Base-by-base conservation (phyloP, 92 coral and sea anemone species). In the Chrysogorgia sp. region DNA sequence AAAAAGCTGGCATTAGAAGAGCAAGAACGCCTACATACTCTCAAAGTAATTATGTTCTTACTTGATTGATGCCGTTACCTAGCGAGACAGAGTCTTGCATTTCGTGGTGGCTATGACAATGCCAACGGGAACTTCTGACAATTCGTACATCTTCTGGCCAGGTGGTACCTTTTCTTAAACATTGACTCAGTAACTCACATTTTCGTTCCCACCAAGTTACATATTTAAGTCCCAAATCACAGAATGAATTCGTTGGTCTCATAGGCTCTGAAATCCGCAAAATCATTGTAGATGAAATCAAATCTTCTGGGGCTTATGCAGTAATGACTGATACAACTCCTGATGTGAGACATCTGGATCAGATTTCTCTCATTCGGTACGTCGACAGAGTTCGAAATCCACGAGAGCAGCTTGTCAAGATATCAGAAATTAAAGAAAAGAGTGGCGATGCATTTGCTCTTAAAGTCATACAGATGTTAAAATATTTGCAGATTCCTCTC, bases 271-370 rank as follows among this genome's bases (percentile, higher is more conserved):
- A 57, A 23, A 29, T 22, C 17, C 13, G 31, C 34, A 7, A 57
- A 23, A 13, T 23, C 12, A 34, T 43, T 21, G 26, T 21, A 0
- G 56, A 45, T 13, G 57, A 67, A 67, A 67, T 67, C 31, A 21
- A 25, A n/a, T 31, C 40, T n/a, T 21, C 58, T 67, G 58, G 37
- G n/a, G 43, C 28, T 24, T 67, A 34, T 40, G 48, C 75, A n/a
- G 58, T 22, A 45, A 67, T 40, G n/a, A 58, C 57, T 22, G 75
- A 67, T 25, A 67, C 58, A 47, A 67, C 75, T 14, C 75, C 75
- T 45, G 75, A 67, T 67, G 75, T 67, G 31, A 19, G 52, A 7
- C 75, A 67, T 21, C 21, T 67, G 22, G 75, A 67, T 40, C 75
- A 40, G 28, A 45, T 67, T 67, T 67, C 75, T 43, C 52, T 67